These are phyloP conservation scores for Palaemon carinicauda DNA, from an alignment of 1,140 invertebrate species.

Conservation along the genomic window DNA sequence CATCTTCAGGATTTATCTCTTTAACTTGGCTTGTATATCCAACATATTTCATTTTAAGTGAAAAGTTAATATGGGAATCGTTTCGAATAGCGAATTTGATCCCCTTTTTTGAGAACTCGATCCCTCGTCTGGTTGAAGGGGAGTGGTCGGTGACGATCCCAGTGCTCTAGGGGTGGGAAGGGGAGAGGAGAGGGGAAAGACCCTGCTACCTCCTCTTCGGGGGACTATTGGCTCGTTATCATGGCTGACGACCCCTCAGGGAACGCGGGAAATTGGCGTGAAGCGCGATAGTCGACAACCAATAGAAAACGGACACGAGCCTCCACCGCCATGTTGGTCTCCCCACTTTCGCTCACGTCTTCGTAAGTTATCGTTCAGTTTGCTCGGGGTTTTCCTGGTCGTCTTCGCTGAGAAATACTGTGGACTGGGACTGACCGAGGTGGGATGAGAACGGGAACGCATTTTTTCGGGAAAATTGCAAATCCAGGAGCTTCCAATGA, in stretches of 20 bases:
- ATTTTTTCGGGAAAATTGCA: background rate
- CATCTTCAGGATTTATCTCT: too few relatives aligned
- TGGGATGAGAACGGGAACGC: background rate
- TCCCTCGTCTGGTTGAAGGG: too few relatives aligned
- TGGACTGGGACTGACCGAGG: background rate
- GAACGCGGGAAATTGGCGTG: slow-evolving; percentile 19
- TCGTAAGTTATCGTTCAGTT: background rate
- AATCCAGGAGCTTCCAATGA: slow-evolving; percentile 29
- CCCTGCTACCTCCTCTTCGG: background rate
- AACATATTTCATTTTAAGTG: too few relatives aligned
- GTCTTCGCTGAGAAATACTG: background rate
- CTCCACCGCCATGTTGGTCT: slow-evolving; percentile 16
- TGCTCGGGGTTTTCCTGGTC: background rate
- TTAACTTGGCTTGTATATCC: too few relatives aligned
- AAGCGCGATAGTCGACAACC: slow-evolving; percentile 31
- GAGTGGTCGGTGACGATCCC: too few relatives aligned
- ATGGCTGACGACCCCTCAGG: slow-evolving; percentile 22
- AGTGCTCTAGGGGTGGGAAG: too few relatives aligned
- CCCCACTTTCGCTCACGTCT: background rate
- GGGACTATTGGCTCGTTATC: slow-evolving; percentile 18
- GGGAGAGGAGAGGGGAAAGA: too few relatives aligned
- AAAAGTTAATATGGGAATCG: too few relatives aligned
- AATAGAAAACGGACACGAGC: slow-evolving; percentile 32
- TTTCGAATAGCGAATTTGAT: too few relatives aligned
- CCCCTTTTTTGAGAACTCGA: too few relatives aligned